Evolutionary conservation across 1,140 invertebrate species (phyloP).

Genomic region (Pseudomyrmex gracilis): DNA sequence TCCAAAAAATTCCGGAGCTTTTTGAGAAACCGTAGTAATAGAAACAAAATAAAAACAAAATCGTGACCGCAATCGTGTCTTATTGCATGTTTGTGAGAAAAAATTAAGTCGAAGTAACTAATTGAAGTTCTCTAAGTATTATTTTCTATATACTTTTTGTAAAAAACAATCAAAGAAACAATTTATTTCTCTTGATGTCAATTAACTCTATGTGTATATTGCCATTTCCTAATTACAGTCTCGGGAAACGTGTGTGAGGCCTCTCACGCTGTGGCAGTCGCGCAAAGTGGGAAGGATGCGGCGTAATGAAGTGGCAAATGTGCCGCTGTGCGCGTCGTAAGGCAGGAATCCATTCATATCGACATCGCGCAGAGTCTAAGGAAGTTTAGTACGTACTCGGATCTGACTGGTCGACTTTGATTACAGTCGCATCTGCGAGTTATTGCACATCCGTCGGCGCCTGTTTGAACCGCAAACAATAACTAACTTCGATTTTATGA

Average conservation of each 20-base stretch:
- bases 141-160: no score
- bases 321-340: not conserved
- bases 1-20: not conserved
- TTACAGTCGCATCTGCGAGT: slow-evolving; percentile 43
- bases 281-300: not conserved
- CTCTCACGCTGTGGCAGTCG: slow-evolving; percentile 17
- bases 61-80: no score
- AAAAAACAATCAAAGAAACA: no score
- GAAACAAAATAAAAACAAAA: no score
- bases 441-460: slow-evolving; percentile 10
- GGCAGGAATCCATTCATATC: slow-evolving; percentile 31
- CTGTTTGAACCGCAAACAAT: slow-evolving; percentile 24
- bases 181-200: no score
- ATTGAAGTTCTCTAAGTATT: no score
- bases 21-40: not conserved
- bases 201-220: not conserved
- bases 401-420: slow-evolving; percentile 32
- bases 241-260: not conserved
- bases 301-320: slow-evolving; percentile 18
- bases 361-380: not conserved
- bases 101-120: no score
- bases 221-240: slow-evolving; percentile 4
- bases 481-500: slow-evolving; percentile 32
- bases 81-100: no score
- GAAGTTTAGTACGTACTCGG: slow-evolving; percentile 33